A percentile compares a stretch with the other conserved stretches of the same genome.
phyloP scores from a whole-genome alignment of 2,888 invertebrate species.

The Tridacna crocea region DNA sequence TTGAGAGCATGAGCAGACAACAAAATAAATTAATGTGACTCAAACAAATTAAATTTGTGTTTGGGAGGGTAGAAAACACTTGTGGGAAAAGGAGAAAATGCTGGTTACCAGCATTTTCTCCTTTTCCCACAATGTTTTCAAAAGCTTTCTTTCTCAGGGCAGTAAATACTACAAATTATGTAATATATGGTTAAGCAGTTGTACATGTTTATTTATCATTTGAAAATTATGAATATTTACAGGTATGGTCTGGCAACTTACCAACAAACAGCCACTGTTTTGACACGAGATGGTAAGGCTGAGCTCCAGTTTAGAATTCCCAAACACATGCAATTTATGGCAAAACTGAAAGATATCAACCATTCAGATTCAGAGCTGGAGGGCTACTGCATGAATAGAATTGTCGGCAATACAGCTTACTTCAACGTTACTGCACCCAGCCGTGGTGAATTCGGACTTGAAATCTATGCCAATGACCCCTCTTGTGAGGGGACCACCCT shows the following conservation, averaged over 20 bases:
- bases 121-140: neutral
- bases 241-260: conserved; percentile 81
- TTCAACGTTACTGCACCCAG: conserved; percentile 82
- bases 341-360: conserved; percentile 82
- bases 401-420: conserved; percentile 82
- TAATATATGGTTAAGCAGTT: no score
- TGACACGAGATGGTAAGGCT: conserved; percentile 81
- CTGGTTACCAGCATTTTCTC: neutral
- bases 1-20: no score
- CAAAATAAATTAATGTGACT: no score
- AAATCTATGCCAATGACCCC: conserved; percentile 84
- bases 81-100: neutral
- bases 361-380: conserved; percentile 80
- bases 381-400: conserved; percentile 82
- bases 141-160: no score
- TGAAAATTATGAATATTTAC: conserved; percentile 53
- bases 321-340: conserved; percentile 83
- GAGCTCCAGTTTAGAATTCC: conserved; percentile 82
- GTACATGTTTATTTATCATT: no score
- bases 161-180: no score
- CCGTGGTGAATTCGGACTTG: conserved; percentile 83
- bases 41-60: no score
- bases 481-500: conserved; percentile 82
- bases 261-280: conserved; percentile 81
- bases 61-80: neutral